phyloP scores from a whole-genome alignment of 2,888 invertebrate species.

The Drosophila nr. fundita region DNA sequence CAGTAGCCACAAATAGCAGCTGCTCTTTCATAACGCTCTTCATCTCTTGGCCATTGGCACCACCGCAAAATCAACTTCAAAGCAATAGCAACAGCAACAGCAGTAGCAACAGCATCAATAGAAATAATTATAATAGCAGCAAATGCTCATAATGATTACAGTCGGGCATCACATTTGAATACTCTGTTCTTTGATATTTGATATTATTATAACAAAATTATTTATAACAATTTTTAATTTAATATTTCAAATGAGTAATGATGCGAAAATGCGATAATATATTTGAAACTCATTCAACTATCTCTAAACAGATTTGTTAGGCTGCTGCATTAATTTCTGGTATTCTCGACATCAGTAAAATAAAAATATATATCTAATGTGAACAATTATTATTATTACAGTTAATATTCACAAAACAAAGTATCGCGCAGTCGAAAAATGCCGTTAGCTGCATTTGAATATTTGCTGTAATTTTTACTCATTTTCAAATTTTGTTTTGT shows the following conservation, averaged over 20 bases:
- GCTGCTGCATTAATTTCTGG: background rate
- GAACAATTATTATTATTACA: background rate
- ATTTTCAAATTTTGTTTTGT: background rate
- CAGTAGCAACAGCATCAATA: constrained; percentile 13
- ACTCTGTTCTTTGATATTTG: background rate
- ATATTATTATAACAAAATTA: background rate
- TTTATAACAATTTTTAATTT: background rate
- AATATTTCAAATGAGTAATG: background rate
- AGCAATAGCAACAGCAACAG: constrained; percentile 18
- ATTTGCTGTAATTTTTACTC: background rate
- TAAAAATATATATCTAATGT: background rate
- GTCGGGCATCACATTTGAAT: background rate
- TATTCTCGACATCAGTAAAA: background rate
- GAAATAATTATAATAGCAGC: constrained; percentile 16
- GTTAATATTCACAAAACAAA: background rate
- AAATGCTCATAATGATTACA: constrained; percentile 24
- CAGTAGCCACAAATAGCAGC: constrained; percentile 16
- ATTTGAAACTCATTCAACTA: background rate
- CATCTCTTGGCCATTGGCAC: constrained; percentile 8
- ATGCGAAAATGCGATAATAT: background rate
- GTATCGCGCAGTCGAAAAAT: background rate
- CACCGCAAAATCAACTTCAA: constrained; percentile 45
- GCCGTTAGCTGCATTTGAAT: background rate
- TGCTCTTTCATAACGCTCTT: constrained; percentile 6
- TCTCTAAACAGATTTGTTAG: background rate